Conservation (phyloP, 2,888 invertebrate species). For the Erannis defoliaria region DNA sequence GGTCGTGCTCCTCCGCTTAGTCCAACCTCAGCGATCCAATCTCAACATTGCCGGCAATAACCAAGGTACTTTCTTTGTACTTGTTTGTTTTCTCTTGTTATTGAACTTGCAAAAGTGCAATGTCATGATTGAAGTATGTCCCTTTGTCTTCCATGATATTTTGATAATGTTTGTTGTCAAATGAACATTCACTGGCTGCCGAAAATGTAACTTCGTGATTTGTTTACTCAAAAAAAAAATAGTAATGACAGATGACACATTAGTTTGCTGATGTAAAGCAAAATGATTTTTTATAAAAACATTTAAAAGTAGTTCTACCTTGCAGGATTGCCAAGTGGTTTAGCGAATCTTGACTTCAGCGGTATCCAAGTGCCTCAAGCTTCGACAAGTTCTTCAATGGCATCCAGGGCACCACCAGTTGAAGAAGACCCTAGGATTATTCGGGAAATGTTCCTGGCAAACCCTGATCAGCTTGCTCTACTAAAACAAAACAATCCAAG, state of each 20-base stretch:
- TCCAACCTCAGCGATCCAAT: conserved; percentile 73
- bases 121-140: conserved; percentile 59
- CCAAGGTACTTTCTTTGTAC: conserved; percentile 57
- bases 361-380: conserved; percentile 91
- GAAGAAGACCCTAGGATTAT: conserved; percentile 95
- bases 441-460: conserved; percentile 94
- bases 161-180: conserved; percentile 54
- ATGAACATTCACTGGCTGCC: conserved; percentile 45
- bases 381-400: conserved; percentile 70
- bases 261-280: conserved; percentile 8
- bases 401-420: conserved; percentile 70
- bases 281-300: conserved; percentile 36
- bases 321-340: conserved; percentile 78
- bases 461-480: conserved; percentile 96
- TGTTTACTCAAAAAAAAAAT: conserved; percentile 27
- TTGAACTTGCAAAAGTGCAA: conserved; percentile 70
- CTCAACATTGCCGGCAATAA: conserved; percentile 69
- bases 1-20: conserved; percentile 92
- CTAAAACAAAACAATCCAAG: conserved; percentile 97
- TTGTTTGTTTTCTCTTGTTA: conserved; percentile 48
- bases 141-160: conserved; percentile 64
- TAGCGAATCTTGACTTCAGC: conserved; percentile 93
- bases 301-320: conserved; percentile 49
- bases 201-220: conserved; percentile 29
- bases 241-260: conserved; percentile 34